Conservation (phyloP, 1,140 invertebrate species). For the Sogatella furcifera region DNA sequence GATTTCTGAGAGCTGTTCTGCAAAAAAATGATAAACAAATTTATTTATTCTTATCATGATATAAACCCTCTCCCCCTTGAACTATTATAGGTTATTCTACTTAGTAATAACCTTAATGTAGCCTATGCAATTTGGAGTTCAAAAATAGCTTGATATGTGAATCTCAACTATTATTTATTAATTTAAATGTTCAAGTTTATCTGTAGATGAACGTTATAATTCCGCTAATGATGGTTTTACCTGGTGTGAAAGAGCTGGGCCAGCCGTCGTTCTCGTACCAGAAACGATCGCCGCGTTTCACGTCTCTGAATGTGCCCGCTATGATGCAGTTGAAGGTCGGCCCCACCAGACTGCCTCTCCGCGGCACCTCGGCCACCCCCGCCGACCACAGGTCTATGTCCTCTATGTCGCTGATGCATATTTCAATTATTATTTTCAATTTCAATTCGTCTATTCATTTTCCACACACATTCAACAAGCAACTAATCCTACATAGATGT, state of each 20-base stretch:
- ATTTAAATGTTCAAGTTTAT: too few species aligned
- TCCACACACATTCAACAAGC: too few species aligned
- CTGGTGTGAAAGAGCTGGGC: conserved; percentile 75
- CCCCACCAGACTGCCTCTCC: conserved; percentile 80
- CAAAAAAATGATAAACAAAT: conserved; percentile 19
- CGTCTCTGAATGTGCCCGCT: conserved; percentile 87
- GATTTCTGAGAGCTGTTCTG: conserved; percentile 81
- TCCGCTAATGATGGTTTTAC: conserved; percentile 27
- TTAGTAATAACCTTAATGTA: too few species aligned
- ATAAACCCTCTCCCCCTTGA: too few species aligned
- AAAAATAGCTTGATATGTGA: too few species aligned
- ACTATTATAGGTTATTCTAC: too few species aligned
- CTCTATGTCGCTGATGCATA: conserved; percentile 56
- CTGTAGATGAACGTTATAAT: too few species aligned
- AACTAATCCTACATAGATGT: too few species aligned
- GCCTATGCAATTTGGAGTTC: too few species aligned
- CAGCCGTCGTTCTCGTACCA: conserved; percentile 48
- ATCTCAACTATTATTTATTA: too few species aligned
- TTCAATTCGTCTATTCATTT: too few species aligned
- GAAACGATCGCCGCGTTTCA: conserved; percentile 84
- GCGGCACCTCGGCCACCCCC: conserved; percentile 77
- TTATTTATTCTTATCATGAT: too few species aligned
- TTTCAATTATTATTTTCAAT: neutral
- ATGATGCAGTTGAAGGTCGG: conserved; percentile 94
- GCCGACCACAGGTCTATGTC: conserved; percentile 89